Evolutionary conservation across 2,888 invertebrate species (phyloP).

Genomic region (Drosophila anomelani): DNA sequence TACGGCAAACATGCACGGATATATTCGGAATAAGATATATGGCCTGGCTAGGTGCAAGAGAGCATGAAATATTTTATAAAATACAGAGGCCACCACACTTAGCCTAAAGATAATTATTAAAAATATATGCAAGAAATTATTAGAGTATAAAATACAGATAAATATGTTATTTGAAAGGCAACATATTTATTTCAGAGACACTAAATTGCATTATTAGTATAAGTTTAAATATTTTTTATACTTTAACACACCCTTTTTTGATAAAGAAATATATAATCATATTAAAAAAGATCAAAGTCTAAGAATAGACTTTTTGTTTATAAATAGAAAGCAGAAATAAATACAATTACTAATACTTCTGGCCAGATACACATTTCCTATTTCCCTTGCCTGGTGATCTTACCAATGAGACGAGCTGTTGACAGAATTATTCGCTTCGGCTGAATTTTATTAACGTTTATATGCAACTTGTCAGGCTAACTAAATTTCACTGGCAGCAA

Average conservation of each 20-base stretch:
- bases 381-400: slow-evolving; percentile 28
- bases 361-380: slow-evolving; percentile 20
- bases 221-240: background rate
- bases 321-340: slow-evolving; percentile 40
- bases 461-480: background rate
- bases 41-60: slow-evolving; percentile 42
- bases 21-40: slow-evolving; percentile 33
- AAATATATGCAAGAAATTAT: slow-evolving; percentile 14
- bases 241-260: background rate
- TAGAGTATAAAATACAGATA: slow-evolving; percentile 5
- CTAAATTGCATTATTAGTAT: background rate
- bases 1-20: slow-evolving; percentile 31
- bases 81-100: background rate
- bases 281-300: slow-evolving; percentile 11
- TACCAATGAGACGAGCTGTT: slow-evolving; percentile 23
- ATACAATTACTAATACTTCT: slow-evolving; percentile 19
- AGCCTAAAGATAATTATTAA: background rate
- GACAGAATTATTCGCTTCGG: slow-evolving; percentile 28
- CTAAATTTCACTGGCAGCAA: background rate
- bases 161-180: background rate
- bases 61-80: slow-evolving; percentile 33
- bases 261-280: background rate
- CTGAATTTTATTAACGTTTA: slow-evolving; percentile 6
- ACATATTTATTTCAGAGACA: background rate
- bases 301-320: slow-evolving; percentile 17